phyloP scores from a whole-genome alignment of 1,140 invertebrate species.

The Babylonia areolata region DNA sequence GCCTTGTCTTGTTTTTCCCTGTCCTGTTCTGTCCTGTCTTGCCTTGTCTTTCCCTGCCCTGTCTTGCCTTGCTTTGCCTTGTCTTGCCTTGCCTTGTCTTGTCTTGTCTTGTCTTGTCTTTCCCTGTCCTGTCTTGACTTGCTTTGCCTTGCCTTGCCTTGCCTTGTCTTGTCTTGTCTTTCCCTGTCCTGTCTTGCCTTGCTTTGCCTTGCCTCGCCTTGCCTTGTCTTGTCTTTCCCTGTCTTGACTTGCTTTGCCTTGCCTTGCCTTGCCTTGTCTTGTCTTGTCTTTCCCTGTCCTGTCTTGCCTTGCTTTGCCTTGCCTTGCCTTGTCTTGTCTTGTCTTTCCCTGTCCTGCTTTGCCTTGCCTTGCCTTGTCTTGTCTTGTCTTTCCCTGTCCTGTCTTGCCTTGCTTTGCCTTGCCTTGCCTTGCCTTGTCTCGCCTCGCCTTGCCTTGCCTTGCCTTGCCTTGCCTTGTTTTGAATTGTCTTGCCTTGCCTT shows the following conservation, averaged over 20 bases:
- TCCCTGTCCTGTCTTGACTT: conserved; percentile 2
- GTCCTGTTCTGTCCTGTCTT: conserved; percentile 27
- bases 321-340: not conserved
- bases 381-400: not conserved
- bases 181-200: not conserved
- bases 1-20: conserved; percentile 26
- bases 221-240: not conserved
- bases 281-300: no score
- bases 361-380: conserved; percentile 10
- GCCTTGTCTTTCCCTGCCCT: conserved; percentile 27
- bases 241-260: not conserved
- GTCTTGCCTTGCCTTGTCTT: conserved; percentile 24
- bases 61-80: conserved; percentile 23
- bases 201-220: not conserved
- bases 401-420: not conserved
- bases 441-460: not conserved
- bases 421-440: not conserved
- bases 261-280: no score
- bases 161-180: not conserved
- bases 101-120: not conserved
- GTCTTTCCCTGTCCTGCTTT: not conserved
- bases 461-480: not conserved
- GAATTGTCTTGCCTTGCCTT: no score
- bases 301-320: no score
- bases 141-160: conserved; percentile 15